A percentile compares a stretch with the other conserved stretches of the same genome.
Conservation (phyloP, 1,140 invertebrate genomes). For the Heliconius eleuchia region DNA sequence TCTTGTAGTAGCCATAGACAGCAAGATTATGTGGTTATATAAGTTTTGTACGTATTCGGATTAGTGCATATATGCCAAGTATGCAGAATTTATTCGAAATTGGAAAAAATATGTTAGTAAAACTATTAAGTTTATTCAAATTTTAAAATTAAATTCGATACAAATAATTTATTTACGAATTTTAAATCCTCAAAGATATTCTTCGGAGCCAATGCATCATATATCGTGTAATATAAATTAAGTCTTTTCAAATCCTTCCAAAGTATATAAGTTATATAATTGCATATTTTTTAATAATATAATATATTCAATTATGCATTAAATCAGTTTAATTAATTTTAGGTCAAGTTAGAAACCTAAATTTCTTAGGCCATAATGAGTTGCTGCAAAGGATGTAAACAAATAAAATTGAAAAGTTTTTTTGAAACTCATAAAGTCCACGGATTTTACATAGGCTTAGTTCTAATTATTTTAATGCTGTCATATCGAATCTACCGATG, state of each 20-base stretch:
- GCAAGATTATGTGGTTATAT: neutral
- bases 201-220: too few relatives aligned
- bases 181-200: too few relatives aligned
- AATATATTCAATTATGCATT: neutral
- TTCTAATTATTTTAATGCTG: conserved; percentile 47
- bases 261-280: neutral
- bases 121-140: too few relatives aligned
- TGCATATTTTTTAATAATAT: neutral
- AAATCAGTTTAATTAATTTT: neutral
- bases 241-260: too few relatives aligned
- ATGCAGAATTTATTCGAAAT: conserved; percentile 23
- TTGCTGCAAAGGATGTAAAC: conserved; percentile 45
- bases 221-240: too few relatives aligned
- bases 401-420: conserved; percentile 37
- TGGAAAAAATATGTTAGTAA: neutral
- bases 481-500: conserved; percentile 50
- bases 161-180: too few relatives aligned
- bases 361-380: conserved; percentile 31
- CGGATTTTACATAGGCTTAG: conserved; percentile 44
- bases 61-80: conserved; percentile 45
- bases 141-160: too few relatives aligned
- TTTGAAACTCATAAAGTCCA: conserved; percentile 41
- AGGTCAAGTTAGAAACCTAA: neutral
- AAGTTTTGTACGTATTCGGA: conserved; percentile 47
- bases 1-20: neutral